Evolutionary conservation across 2,113 vertebrate genomes (phyloP), one percentile per base, ranked within the genome.

Genomic region (Myotis davidii): DNA sequence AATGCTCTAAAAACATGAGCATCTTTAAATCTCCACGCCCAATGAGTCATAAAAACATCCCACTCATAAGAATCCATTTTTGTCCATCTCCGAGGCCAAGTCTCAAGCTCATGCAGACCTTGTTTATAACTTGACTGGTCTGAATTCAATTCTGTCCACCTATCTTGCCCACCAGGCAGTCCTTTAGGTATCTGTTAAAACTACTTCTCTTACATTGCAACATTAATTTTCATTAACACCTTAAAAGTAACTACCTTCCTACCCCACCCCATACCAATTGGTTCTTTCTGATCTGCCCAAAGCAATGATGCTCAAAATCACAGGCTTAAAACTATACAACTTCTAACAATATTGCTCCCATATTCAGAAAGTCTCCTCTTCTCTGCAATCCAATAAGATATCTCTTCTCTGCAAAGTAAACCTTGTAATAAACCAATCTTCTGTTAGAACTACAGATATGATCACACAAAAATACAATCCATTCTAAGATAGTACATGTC

Each of bases 1-100:
- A 89, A 82, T 79, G 37, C 13, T 88, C 79, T 96, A 32, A 96
- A 93, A 94, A 87, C 29, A 93, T 9, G 48, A 96, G 65, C 89
- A 93, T 64, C 89, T 96, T 27, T 85, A 92, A 89, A 73, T 69
- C 50, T 94, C 73, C 54, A 90, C 0, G n/a, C 20, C 45, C 50
- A 78, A 11, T 89, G 78, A 94, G 73, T 95, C 59, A 92, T 52
- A 90, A 92, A 83, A 85, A 94, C 34, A 90, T 11, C 54, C n/a
- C 39, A 87, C 32, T 74, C 61, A 23, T 48, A 88, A 91, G 69
- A 93, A 86, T 82, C 18, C 50, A 70, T 37, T 72, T 88, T 45
- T 52, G 37, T 34, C n/a, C 6, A 76, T 56, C 48, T 86, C 25
- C 32, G 91, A 93, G 91, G 50, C 21, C 48, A 88, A 48, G 32